Evolutionary conservation across 2,888 invertebrate genomes (phyloP).

Genomic region (Chironomus tentans): DNA sequence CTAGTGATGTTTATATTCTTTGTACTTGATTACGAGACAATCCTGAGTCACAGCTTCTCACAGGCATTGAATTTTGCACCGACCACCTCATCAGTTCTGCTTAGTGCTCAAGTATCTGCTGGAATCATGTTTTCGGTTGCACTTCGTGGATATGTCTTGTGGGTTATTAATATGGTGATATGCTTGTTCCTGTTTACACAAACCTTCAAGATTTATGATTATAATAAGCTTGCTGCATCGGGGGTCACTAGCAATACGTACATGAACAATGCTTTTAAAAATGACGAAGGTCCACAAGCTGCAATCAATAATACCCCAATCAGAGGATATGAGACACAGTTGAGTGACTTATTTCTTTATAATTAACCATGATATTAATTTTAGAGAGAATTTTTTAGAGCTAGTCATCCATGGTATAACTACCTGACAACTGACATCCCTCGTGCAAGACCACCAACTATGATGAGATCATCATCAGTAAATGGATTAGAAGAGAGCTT

Average conservation of each 20-base stretch:
- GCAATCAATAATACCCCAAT: neutral
- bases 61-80: neutral
- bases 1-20: conserved; percentile 38
- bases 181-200: conserved; percentile 33
- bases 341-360: neutral
- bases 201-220: conserved; percentile 29
- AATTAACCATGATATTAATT: neutral
- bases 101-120: conserved; percentile 36
- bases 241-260: neutral
- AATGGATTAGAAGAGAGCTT: neutral
- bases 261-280: neutral
- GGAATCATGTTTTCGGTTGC: conserved; percentile 40
- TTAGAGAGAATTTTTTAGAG: neutral
- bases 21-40: conserved; percentile 37
- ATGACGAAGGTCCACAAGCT: neutral
- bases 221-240: conserved; percentile 12
- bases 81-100: conserved; percentile 28
- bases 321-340: neutral
- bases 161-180: conserved; percentile 39
- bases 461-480: conserved; percentile 4
- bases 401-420: conserved; percentile 8
- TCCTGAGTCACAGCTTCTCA: conserved; percentile 29
- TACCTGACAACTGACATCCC: conserved; percentile 13
- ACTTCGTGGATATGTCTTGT: conserved; percentile 42
- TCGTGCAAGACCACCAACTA: neutral